Conservation (phyloP, 1,140 invertebrate genomes). For the Diorhabda carinulata region DNA sequence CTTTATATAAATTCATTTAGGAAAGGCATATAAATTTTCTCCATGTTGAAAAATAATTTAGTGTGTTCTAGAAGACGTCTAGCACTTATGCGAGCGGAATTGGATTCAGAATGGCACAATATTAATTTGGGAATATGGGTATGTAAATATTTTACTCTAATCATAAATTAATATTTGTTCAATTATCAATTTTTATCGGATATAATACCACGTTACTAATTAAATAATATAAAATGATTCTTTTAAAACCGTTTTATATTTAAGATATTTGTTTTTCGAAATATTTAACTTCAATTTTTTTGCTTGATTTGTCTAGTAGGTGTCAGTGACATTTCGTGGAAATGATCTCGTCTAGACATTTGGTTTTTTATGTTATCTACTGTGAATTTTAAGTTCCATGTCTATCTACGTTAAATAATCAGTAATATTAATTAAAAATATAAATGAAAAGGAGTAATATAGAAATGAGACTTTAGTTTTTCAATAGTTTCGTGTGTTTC, state of each 20-base stretch:
- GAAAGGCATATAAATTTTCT: no score
- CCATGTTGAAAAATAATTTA: background rate
- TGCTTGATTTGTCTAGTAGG: background rate
- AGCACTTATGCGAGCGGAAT: conserved; percentile 29
- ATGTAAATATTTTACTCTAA: conserved; percentile 18
- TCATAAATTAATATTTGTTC: background rate
- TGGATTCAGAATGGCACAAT: conserved; percentile 36
- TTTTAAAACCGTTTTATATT: background rate
- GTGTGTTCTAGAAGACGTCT: background rate
- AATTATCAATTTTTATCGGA: background rate
- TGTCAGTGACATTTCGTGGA: background rate
- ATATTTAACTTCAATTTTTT: background rate
- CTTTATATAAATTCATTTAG: no score
- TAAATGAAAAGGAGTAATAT: no score
- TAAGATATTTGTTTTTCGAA: background rate
- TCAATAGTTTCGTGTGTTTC: no score
- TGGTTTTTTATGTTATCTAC: no score
- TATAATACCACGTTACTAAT: background rate
- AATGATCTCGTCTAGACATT: no score
- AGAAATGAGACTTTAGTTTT: no score
- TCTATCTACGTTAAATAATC: no score
- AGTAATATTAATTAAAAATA: no score
- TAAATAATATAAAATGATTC: background rate
- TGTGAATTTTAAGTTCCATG: no score
- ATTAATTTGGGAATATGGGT: conserved; percentile 39